Conservation (phyloP, 1,140 invertebrate genomes). For the Leptopilina clavipes region DNA sequence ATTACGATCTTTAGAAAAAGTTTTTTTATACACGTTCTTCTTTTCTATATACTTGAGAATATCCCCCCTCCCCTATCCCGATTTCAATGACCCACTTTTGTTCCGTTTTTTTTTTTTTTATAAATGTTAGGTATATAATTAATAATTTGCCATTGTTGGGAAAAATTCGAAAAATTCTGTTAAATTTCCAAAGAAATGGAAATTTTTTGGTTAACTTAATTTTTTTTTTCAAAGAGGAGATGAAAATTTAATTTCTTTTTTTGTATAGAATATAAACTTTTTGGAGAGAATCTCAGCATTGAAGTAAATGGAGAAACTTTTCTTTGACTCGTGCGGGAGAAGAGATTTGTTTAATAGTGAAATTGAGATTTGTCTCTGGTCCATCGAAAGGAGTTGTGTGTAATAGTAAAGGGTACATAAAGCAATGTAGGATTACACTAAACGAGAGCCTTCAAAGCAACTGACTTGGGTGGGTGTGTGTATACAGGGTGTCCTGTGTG, state of each 20-base stretch:
- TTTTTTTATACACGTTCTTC: neutral
- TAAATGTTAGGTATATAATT: too few species aligned
- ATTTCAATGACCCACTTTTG: neutral
- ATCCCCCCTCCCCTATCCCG: neutral
- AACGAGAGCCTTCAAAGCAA: constrained; percentile 62
- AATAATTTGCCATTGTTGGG: neutral
- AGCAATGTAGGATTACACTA: constrained; percentile 57
- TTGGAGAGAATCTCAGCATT: neutral
- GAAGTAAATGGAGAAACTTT: constrained; percentile 18
- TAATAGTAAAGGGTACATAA: constrained; percentile 45
- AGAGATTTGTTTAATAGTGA: neutral
- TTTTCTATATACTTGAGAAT: neutral
- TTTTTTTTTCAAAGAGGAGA: too few species aligned
- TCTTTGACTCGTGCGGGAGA: constrained; percentile 19
- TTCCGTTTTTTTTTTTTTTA: neutral
- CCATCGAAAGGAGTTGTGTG: constrained; percentile 53
- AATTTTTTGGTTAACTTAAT: too few species aligned
- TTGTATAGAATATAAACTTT: too few species aligned
- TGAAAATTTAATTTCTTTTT: too few species aligned
- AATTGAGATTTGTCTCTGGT: constrained; percentile 36
- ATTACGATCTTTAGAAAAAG: constrained; percentile 20
- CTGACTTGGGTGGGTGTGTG: constrained; percentile 48
- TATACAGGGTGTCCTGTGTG: constrained; percentile 56
- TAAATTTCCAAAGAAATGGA: too few species aligned
- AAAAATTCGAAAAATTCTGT: too few species aligned